These are phyloP conservation scores for Strongylocentrotus purpuratus DNA, from an alignment of 35 echinoderm and acorn worm genomes.

Conservation along the genomic window DNA sequence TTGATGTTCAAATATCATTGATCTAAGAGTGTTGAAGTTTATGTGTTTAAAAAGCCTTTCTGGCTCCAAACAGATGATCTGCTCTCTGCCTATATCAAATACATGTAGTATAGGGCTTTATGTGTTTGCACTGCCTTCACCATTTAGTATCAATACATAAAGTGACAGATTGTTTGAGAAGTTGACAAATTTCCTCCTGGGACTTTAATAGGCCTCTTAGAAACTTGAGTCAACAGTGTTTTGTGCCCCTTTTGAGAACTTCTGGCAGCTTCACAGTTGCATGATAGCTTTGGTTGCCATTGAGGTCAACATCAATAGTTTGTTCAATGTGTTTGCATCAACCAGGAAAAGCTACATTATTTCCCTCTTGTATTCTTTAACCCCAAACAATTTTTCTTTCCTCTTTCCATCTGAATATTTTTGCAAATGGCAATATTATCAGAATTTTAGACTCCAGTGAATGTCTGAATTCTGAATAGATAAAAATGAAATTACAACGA, in stretches of 20 bases:
- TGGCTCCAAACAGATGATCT: no score
- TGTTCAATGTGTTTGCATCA: neutral
- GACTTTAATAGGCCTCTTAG: neutral
- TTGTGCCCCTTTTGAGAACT: neutral
- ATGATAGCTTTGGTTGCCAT: neutral
- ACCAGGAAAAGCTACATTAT: neutral
- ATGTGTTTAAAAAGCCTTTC: no score
- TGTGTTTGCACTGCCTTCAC: neutral
- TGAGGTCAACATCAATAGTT: neutral
- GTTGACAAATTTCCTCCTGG: neutral
- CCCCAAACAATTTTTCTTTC: no score
- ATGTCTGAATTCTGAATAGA: no score
- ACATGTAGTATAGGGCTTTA: no score
- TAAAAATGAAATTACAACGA: no score
- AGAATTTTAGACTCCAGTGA: no score
- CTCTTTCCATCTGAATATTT: neutral
- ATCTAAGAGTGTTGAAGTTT: no score
- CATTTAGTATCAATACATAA: neutral
- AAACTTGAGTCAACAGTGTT: neutral
- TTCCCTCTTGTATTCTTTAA: neutral
- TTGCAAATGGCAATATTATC: no score
- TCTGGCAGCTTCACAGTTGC: neutral
- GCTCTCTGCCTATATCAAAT: no score
- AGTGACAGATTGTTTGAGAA: neutral
- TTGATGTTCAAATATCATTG: no score